Evolutionary conservation across 2,888 invertebrate species (phyloP).

Genomic region (Steromphala cineraria): DNA sequence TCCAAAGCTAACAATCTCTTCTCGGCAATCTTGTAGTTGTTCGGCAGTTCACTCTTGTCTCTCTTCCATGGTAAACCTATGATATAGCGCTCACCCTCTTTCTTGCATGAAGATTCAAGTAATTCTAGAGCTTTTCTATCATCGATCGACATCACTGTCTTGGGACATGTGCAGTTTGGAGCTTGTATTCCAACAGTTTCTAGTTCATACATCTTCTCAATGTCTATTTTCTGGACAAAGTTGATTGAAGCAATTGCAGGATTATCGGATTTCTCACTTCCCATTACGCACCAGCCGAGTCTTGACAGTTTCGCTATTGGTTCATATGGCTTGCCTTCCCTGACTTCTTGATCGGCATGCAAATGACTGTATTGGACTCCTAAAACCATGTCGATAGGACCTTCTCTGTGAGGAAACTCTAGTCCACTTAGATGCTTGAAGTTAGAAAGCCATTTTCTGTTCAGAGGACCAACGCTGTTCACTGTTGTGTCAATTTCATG

Average conservation of each 20-base stretch:
- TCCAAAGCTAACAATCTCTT: background rate
- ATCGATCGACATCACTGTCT: background rate
- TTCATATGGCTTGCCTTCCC: slow-evolving; percentile 20
- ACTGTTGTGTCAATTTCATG: background rate
- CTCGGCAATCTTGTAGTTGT: background rate
- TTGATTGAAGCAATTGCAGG: background rate
- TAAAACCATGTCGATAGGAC: slow-evolving; percentile 18
- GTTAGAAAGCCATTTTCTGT: too few relatives aligned
- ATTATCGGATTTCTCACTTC: slow-evolving; percentile 7
- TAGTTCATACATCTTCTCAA: slow-evolving; percentile 4
- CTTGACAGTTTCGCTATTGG: slow-evolving; percentile 21
- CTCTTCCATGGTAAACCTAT: slow-evolving; percentile 24
- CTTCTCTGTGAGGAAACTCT: slow-evolving; percentile 8
- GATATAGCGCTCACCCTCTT: background rate
- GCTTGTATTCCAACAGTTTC: slow-evolving; percentile 26
- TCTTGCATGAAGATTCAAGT: slow-evolving; percentile 17
- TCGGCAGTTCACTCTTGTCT: background rate
- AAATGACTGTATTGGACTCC: slow-evolving; percentile 28
- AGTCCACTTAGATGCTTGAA: background rate
- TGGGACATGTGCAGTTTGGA: slow-evolving; percentile 21
- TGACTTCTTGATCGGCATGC: slow-evolving; percentile 13
- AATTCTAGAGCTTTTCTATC: slow-evolving; percentile 14
- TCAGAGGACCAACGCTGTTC: background rate
- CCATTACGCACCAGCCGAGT: slow-evolving; percentile 30
- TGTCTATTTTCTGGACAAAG: slow-evolving; percentile 6